Evolutionary conservation across 2,113 vertebrate genomes (phyloP), one percentile per base, ranked within the genome.

Genomic region (Vanacampus margaritifer): DNA sequence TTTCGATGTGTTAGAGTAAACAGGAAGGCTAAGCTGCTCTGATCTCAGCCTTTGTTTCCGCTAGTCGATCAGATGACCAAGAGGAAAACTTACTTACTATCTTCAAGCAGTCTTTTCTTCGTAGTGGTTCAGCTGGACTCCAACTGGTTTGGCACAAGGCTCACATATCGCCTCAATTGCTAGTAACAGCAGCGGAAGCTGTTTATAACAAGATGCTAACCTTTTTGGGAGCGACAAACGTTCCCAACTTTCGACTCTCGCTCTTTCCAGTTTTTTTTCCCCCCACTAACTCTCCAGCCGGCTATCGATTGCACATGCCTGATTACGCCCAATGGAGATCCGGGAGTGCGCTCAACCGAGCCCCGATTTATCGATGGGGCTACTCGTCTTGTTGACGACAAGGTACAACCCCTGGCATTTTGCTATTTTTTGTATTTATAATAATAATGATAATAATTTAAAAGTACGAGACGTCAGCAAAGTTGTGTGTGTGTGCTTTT

Each of bases 71-170:
- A 86, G 79, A 85, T 82, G 79, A 87, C 75, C 81, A 69, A 45
- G 24, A 79, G 68, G 60, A 67, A 80, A 79, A 88, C 88, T 86
- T 89, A 88, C 88, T 90, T 89, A 88, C 88, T 90, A 54, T 79
- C 79, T 82, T 9, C 17, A 67, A 59, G 65, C 41, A 68, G 51
- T 66, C 58, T 72, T 64, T 62, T 73, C 64, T 69, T 66, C 72
- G 8, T 35, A 3, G 65, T 73, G 64, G 69, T 12, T 23, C 62
- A 68, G 61, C 50, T 72, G 46, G n/a, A 48, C 65, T 72, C 39
- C 46, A 41, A 48, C 36, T 37, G 39, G 24, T 39, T 57, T 7
- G 11, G 2, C 59, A 13, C 35, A 35, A 5, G 8, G 9, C 28
- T 86, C 69, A 84, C 83, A 88, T 85, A 16, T 50, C 65, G 71